Percentiles rank a stretch among this genome's conserved stretches.
Conservation (phyloP, 2,797 vertebrate genomes). For the Rhinichthys osculus region DNA sequence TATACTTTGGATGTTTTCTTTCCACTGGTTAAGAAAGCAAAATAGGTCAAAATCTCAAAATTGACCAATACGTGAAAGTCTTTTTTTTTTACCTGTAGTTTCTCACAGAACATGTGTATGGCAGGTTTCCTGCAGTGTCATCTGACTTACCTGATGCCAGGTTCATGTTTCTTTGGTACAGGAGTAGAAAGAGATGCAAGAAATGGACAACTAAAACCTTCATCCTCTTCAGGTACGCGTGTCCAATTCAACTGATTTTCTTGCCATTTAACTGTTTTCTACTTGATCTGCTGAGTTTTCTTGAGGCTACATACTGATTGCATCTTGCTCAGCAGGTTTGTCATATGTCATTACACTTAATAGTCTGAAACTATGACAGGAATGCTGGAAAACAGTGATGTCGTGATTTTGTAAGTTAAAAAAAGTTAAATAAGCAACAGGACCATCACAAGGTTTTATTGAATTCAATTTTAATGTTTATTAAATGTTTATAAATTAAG, state of each 20-base stretch:
- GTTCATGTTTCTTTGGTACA: constrained; percentile 8
- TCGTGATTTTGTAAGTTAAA: neutral
- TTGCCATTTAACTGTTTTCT: neutral
- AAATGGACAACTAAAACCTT: neutral
- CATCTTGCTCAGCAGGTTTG: neutral
- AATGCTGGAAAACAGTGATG: neutral
- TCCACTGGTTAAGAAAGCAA: neutral
- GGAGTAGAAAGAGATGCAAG: constrained; percentile 14
- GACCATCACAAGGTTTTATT: neutral
- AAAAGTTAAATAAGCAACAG: neutral
- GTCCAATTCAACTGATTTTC: neutral
- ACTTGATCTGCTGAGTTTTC: neutral
- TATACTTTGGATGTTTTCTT: neutral
- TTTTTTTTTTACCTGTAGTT: neutral
- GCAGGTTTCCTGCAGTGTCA: neutral
- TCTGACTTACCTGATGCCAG: constrained; percentile 42
- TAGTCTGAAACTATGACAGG: neutral
- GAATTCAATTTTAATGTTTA: neutral
- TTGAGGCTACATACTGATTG: neutral
- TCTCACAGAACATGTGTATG: neutral
- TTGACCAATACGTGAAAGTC: neutral
- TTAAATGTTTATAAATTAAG: neutral
- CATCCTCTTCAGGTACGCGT: neutral
- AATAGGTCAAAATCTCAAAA: neutral
- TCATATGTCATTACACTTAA: neutral